Evolutionary conservation across 2,888 invertebrate genomes (phyloP).

Genomic region (Cyaniris semiargus): DNA sequence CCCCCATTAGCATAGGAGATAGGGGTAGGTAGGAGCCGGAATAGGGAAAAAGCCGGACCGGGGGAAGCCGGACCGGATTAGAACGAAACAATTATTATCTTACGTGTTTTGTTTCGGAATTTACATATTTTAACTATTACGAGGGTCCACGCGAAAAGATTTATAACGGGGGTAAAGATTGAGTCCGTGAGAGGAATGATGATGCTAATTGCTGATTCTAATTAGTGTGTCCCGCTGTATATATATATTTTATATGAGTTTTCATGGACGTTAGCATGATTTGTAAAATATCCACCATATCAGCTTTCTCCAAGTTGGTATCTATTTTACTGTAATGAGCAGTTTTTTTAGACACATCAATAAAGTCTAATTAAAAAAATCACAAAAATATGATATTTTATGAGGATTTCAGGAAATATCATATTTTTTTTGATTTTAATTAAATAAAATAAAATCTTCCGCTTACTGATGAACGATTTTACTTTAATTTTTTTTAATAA

Average conservation of each 20-base stretch:
- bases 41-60: constrained; percentile 30
- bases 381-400: no score
- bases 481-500: no score
- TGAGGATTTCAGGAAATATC: no score
- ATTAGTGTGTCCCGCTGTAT: neutral
- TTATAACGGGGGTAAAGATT: constrained; percentile 21
- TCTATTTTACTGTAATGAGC: no score
- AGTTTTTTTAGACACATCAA: no score
- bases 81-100: constrained; percentile 57
- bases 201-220: neutral
- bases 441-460: no score
- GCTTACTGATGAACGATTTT: no score
- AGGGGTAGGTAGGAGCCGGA: neutral
- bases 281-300: neutral
- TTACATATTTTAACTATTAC: constrained; percentile 57
- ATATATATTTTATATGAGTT: neutral
- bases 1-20: constrained; percentile 25
- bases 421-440: no score
- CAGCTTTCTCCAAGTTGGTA: no score
- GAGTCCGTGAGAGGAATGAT: constrained; percentile 4
- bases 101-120: constrained; percentile 50
- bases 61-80: constrained; percentile 44
- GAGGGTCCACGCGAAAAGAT: constrained; percentile 43
- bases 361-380: no score
- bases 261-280: neutral